phyloP scores from a whole-genome alignment of 2,113 vertebrate species.

The Nibea albiflora region DNA sequence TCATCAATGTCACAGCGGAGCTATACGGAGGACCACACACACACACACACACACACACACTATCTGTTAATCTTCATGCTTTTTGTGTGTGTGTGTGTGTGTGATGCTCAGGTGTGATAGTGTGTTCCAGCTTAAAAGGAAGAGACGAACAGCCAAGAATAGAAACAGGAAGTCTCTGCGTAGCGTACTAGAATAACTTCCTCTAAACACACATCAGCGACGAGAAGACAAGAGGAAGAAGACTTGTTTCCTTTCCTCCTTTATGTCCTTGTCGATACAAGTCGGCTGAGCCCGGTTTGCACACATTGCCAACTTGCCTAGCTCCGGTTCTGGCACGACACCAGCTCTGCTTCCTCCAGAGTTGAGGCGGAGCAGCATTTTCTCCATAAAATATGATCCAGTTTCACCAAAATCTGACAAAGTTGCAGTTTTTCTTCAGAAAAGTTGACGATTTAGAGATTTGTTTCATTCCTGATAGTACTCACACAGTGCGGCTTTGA shows the following conservation, averaged over 20 bases:
- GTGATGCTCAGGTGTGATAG: slow-evolving; percentile 12
- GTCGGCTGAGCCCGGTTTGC: neutral
- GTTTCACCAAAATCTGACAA: no score
- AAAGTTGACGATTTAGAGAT: no score
- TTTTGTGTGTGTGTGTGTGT: slow-evolving; percentile 5
- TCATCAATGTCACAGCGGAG: neutral
- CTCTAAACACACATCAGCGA: neutral
- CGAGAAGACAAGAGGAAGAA: neutral
- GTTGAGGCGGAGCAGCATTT: no score
- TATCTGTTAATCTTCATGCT: slow-evolving; percentile 21
- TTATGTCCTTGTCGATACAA: neutral
- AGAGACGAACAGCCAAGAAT: slow-evolving; percentile 7
- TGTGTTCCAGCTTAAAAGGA: slow-evolving; percentile 29
- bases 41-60: slow-evolving; percentile 1
- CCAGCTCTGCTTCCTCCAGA: no score
- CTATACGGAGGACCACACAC: slow-evolving; percentile 24
- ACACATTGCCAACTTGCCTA: no score
- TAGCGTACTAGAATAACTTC: slow-evolving; percentile 34
- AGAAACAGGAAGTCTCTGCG: slow-evolving; percentile 50
- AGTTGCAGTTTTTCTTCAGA: no score
- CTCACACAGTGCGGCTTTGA: no score
- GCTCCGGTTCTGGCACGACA: no score
- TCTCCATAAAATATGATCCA: no score
- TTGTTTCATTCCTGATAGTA: no score
- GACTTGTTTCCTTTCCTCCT: slow-evolving; percentile 4